Evolutionary conservation across 2,888 invertebrate genomes (phyloP).

Genomic region (Sussaba pulchella): DNA sequence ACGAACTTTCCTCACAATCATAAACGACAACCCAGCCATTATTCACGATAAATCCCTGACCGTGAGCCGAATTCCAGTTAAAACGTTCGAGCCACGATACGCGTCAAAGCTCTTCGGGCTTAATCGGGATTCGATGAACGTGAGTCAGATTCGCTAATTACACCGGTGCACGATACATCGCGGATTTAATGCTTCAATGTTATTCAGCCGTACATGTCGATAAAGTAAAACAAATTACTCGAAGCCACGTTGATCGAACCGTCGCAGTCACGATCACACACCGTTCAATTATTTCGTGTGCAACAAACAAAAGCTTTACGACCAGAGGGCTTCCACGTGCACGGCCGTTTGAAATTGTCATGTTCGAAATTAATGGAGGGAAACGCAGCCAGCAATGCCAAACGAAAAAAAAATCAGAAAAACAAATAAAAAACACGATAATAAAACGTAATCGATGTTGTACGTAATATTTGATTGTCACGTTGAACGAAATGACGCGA

Average conservation of each 20-base stretch:
- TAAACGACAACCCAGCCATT: no score
- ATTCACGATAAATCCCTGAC: background rate
- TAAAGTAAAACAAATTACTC: constrained; percentile 6
- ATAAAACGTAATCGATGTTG: no score
- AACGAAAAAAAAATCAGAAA: background rate
- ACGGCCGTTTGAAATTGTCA: background rate
- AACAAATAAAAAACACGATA: no score
- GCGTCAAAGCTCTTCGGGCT: background rate
- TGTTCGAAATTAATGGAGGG: background rate
- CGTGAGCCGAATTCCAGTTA: background rate
- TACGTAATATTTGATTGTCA: background rate
- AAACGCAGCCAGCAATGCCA: background rate
- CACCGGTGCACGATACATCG: no score
- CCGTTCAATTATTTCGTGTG: background rate
- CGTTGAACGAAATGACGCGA: background rate
- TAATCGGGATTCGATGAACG: background rate
- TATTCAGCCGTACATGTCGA: background rate
- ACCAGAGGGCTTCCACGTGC: no score
- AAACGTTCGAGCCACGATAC: background rate
- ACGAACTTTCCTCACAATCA: background rate
- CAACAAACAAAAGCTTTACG: constrained; percentile 2
- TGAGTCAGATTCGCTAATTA: background rate
- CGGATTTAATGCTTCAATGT: background rate
- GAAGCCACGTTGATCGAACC: no score
- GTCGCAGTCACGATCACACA: no score